These are phyloP conservation scores for Labrus mixtus DNA, from an alignment of 2,113 vertebrate species.

Conservation along the genomic window DNA sequence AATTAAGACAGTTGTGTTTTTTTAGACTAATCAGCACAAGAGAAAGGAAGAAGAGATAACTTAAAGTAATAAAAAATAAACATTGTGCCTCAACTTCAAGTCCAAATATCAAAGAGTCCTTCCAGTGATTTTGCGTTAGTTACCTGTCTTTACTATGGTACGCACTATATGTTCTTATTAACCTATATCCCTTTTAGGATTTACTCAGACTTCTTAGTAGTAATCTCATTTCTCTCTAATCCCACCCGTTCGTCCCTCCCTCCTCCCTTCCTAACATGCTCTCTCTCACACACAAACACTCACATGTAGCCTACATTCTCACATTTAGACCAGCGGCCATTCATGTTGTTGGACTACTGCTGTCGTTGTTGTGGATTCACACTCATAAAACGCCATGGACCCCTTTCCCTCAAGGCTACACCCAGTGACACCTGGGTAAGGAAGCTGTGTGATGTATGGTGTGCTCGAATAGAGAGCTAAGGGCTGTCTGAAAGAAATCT, in stretches of 20 bases:
- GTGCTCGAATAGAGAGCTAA: background rate
- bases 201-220: slow-evolving; percentile 70
- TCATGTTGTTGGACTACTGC: slow-evolving; percentile 86
- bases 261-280: slow-evolving; percentile 22
- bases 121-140: too few relatives aligned
- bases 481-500: background rate
- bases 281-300: slow-evolving; percentile 23
- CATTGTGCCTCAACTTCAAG: background rate
- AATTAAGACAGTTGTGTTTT: too few relatives aligned
- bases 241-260: slow-evolving; percentile 59
- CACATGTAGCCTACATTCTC: slow-evolving; percentile 47
- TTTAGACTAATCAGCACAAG: background rate
- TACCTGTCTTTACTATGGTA: background rate
- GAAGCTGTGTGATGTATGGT: background rate
- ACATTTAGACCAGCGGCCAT: slow-evolving; percentile 67
- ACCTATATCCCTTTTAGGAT: slow-evolving; percentile 67
- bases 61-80: background rate
- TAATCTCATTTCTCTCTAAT: slow-evolving; percentile 85
- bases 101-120: background rate
- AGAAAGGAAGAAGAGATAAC: background rate
- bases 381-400: slow-evolving; percentile 83
- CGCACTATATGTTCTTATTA: slow-evolving; percentile 3
- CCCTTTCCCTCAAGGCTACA: slow-evolving; percentile 85
- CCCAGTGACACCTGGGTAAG: slow-evolving; percentile 90
- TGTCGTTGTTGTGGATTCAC: slow-evolving; percentile 82